Percentiles rank a stretch among this genome's conserved stretches.
Evolutionary conservation across 2,113 vertebrate genomes (phyloP).

Genomic region (Actenoides lindsayi): DNA sequence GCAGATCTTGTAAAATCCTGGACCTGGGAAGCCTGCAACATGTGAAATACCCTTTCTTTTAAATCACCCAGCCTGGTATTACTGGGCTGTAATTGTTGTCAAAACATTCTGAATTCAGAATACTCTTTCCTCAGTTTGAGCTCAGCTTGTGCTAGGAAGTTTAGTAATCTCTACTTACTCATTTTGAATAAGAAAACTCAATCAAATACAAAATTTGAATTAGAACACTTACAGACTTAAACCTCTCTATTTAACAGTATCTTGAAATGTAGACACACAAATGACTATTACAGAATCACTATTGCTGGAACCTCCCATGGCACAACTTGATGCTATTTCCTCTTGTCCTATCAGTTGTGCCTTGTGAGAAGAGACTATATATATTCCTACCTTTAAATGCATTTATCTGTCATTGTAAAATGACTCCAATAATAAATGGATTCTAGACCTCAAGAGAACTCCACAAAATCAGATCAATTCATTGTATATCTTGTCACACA

Average conservation of each 20-base stretch:
- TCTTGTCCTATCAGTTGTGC: no score
- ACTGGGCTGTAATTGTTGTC: not conserved
- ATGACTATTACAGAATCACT: not conserved
- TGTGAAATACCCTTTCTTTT: not conserved
- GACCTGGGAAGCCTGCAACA: not conserved
- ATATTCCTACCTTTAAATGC: not conserved
- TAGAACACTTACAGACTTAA: not conserved
- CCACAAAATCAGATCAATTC: not conserved
- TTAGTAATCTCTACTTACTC: not conserved
- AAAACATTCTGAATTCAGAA: not conserved
- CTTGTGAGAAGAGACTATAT: no score
- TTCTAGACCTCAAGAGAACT: not conserved
- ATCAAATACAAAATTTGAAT: not conserved
- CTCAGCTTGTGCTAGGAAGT: not conserved
- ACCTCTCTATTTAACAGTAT: not conserved
- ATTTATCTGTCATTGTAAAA: not conserved
- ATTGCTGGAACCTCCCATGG: no score
- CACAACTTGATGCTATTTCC: no score
- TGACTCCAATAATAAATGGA: not conserved
- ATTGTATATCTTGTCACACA: not conserved
- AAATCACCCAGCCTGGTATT: not conserved
- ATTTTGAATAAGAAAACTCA: not conserved
- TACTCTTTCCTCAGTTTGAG: not conserved
- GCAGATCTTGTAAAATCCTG: not conserved
- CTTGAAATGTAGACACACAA: not conserved